These are phyloP conservation scores for Caenorhabditis doughertyi DNA, from an alignment of 2,888 invertebrate genomes.

Conservation along the genomic window DNA sequence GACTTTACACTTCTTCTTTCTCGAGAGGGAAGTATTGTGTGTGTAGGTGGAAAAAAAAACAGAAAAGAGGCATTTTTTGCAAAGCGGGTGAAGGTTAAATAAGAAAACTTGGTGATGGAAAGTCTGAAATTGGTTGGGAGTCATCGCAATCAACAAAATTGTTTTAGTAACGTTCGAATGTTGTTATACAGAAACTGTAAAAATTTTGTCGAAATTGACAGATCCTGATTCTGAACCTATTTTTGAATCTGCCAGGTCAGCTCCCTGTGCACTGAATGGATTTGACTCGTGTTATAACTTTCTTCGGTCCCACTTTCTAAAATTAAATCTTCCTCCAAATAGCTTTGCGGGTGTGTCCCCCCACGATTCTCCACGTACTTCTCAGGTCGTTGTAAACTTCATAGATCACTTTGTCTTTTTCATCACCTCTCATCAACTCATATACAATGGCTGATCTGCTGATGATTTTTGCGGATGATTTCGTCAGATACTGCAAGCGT, in stretches of 20 bases:
- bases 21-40: conserved; percentile 9
- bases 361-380: conserved; percentile 13
- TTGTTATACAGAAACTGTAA: too few species aligned
- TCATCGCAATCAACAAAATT: too few species aligned
- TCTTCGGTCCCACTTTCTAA: background rate
- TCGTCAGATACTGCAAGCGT: conserved; percentile 61
- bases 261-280: too few species aligned
- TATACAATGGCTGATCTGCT: conserved; percentile 19
- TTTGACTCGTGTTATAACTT: too few species aligned
- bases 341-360: conserved; percentile 1
- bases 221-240: too few species aligned
- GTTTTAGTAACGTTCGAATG: too few species aligned
- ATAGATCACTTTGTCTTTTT: conserved; percentile 38
- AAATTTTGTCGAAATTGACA: too few species aligned
- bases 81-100: conserved; percentile 7
- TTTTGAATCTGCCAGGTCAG: too few species aligned
- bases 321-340: background rate
- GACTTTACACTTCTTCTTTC: conserved; percentile 43
- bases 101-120: background rate
- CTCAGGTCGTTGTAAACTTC: conserved; percentile 33
- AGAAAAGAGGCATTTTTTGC: background rate
- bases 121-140: background rate
- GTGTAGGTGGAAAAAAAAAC: background rate
- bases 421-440: background rate
- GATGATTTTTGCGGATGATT: conserved; percentile 53